Conservation (phyloP, 2,888 invertebrate species). For the Sialis lutaria region DNA sequence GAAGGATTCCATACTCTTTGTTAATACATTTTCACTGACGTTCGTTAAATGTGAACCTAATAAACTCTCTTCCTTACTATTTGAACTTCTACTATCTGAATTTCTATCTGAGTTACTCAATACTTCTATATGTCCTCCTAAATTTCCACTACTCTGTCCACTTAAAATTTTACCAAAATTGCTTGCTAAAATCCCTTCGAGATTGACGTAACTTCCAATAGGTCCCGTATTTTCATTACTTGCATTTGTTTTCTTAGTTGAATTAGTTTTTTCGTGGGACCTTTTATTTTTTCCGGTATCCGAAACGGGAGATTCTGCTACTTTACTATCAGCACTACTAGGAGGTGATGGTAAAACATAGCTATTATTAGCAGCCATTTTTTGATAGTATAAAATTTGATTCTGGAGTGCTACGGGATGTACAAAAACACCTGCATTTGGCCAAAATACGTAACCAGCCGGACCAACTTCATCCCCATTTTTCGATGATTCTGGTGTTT, state of each 20-base stretch:
- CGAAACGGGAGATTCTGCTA: slow-evolving; percentile 6
- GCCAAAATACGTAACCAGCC: slow-evolving; percentile 49
- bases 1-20: slow-evolving; percentile 23
- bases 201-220: too few species aligned
- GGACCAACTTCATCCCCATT: slow-evolving; percentile 24
- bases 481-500: slow-evolving; percentile 27
- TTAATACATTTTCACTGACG: slow-evolving; percentile 13
- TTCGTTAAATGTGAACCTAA: slow-evolving; percentile 18
- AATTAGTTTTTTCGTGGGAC: too few species aligned
- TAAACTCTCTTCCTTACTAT: slow-evolving; percentile 27
- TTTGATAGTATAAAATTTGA: slow-evolving; percentile 56
- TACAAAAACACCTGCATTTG: slow-evolving; percentile 48
- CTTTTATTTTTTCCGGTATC: not conserved
- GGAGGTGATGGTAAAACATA: slow-evolving; percentile 14
- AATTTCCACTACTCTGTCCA: not conserved
- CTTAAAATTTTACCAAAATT: too few species aligned
- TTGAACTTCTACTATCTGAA: slow-evolving; percentile 2
- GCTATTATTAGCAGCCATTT: slow-evolving; percentile 39
- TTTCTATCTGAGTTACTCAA: not conserved
- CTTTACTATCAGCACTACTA: slow-evolving; percentile 20
- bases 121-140: not conserved
- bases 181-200: too few species aligned
- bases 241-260: too few species aligned
- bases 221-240: not conserved
- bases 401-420: slow-evolving; percentile 58